These are phyloP conservation scores for Therioaphis trifolii DNA, from an alignment of 2,888 invertebrate genomes.

Conservation along the genomic window DNA sequence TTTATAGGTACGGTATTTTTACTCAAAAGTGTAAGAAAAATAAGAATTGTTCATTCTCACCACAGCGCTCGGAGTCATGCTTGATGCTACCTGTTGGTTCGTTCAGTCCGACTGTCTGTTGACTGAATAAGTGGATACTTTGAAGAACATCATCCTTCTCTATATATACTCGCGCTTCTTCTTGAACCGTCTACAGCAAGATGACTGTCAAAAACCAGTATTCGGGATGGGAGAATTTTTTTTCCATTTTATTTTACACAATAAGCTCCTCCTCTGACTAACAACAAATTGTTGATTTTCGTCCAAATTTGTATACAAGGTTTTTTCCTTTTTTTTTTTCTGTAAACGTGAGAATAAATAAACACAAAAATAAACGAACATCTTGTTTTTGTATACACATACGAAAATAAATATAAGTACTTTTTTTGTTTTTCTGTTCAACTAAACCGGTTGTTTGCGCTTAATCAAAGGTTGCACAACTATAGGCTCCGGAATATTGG, in stretches of 20 bases:
- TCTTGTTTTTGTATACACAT: too few relatives aligned
- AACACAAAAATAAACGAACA: too few relatives aligned
- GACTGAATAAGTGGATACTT: neutral
- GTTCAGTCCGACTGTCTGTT: neutral
- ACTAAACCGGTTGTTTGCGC: neutral
- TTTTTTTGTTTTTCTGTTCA: neutral
- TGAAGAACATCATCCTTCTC: neutral
- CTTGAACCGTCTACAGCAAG: neutral
- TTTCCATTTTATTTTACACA: neutral
- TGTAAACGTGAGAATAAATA: neutral
- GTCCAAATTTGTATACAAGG: too few relatives aligned
- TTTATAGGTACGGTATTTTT: neutral
- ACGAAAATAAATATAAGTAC: too few relatives aligned
- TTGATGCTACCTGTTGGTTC: neutral
- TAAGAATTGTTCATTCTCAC: neutral
- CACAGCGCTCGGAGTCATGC: neutral
- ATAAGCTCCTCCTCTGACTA: neutral
- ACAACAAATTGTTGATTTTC: neutral
- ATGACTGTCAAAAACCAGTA: constrained; percentile 2
- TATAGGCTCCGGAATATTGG: neutral
- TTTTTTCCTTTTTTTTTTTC: neutral
- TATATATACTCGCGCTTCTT: neutral
- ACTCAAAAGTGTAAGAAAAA: neutral
- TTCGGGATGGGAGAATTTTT: neutral
- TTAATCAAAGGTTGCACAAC: neutral